These are phyloP conservation scores for Ophraella communa DNA, from an alignment of 2,888 invertebrate genomes.

Conservation along the genomic window DNA sequence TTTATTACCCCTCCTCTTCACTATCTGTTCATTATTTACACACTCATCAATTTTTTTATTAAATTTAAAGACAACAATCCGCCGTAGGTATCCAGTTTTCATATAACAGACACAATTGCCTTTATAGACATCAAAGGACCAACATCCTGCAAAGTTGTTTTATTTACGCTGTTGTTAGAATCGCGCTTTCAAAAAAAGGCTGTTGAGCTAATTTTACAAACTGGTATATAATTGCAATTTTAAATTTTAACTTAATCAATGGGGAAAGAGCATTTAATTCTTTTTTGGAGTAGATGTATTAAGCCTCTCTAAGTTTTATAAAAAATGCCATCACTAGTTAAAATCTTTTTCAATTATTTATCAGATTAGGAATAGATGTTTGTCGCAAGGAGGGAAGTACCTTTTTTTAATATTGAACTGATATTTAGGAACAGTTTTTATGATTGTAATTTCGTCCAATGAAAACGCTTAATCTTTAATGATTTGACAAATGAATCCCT, in stretches of 20 bases:
- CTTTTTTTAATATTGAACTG: no score
- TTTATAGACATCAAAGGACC: slow-evolving; percentile 13
- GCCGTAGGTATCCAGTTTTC: neutral
- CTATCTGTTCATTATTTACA: neutral
- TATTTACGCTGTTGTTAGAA: neutral
- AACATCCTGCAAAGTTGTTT: neutral
- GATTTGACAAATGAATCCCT: no score
- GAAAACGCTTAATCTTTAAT: no score
- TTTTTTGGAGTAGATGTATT: no score
- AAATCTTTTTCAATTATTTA: no score
- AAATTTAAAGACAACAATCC: neutral
- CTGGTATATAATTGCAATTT: neutral
- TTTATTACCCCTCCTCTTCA: neutral
- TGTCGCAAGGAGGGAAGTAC: no score
- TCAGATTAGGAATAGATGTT: no score
- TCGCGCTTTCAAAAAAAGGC: neutral
- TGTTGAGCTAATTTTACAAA: neutral
- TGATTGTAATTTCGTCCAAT: no score
- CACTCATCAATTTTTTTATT: neutral
- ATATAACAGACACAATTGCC: slow-evolving; percentile 8
- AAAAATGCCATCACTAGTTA: no score
- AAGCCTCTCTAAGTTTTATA: no score
- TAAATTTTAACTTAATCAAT: neutral
- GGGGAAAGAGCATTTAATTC: no score
- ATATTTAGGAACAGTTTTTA: no score